A percentile compares a stretch with the other conserved stretches of the same genome.
These are phyloP conservation scores for Myopa testacea DNA, from an alignment of 2,888 invertebrate species.

Conservation along the genomic window DNA sequence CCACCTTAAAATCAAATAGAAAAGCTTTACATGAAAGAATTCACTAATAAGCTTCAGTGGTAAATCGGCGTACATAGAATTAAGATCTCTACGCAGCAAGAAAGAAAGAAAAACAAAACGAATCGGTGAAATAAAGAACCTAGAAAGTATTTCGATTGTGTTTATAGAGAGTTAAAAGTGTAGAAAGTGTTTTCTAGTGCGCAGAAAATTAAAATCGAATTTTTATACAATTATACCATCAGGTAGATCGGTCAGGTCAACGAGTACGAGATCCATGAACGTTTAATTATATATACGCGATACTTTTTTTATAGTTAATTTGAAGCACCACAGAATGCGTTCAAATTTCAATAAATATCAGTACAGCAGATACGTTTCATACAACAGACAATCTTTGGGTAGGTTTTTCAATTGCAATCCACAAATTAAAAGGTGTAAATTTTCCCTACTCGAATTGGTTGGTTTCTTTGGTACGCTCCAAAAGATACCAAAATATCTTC, in stretches of 20 bases:
- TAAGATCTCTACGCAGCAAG: conserved; percentile 52
- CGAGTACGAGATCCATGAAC: too few species aligned
- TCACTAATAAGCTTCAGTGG: conserved; percentile 54
- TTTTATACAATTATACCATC: too few species aligned
- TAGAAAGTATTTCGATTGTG: too few species aligned
- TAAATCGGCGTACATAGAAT: conserved; percentile 58
- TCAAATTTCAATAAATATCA: conserved; percentile 63
- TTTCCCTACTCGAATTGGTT: neutral
- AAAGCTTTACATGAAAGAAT: conserved; percentile 44
- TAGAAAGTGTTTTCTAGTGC: too few species aligned
- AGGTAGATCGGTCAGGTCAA: too few species aligned
- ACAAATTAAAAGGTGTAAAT: neutral
- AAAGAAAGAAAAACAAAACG: neutral
- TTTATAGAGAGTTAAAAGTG: too few species aligned
- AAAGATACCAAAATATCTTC: too few species aligned
- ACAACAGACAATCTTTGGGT: conserved; percentile 60
- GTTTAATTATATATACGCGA: too few species aligned
- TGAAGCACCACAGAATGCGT: conserved; percentile 48
- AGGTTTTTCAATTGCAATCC: conserved; percentile 48
- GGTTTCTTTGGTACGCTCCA: too few species aligned
- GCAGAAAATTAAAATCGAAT: too few species aligned
- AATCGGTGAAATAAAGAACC: neutral
- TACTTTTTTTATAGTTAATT: too few species aligned
- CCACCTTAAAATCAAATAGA: conserved; percentile 9
- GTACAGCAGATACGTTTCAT: conserved; percentile 63